Evolutionary conservation across 2,888 invertebrate genomes (phyloP).

Genomic region (Vanessa cardui): DNA sequence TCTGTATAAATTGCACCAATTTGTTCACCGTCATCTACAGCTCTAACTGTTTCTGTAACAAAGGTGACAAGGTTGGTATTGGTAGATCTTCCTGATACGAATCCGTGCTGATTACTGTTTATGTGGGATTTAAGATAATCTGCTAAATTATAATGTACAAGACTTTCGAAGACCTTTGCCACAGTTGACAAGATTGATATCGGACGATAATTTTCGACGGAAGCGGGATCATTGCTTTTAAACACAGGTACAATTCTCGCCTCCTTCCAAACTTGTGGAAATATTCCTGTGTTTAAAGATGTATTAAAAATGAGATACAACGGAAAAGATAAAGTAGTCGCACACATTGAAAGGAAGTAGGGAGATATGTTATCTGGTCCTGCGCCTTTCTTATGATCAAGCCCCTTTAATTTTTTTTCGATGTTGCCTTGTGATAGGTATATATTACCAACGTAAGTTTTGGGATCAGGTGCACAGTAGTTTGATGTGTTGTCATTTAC

Average conservation of each 20-base stretch:
- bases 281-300: background rate
- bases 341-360: background rate
- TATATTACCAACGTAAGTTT: too few species aligned
- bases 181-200: background rate
- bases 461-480: too few species aligned
- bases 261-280: too few species aligned
- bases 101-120: too few species aligned
- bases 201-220: background rate
- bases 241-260: too few species aligned
- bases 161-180: background rate
- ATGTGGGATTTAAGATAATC: background rate
- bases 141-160: background rate
- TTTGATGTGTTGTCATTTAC: background rate
- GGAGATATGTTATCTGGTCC: too few species aligned
- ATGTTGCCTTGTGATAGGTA: too few species aligned
- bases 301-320: background rate
- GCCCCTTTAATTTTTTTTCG: too few species aligned
- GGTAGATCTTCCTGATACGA: too few species aligned
- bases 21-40: background rate
- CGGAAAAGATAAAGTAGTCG: background rate
- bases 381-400: background rate
- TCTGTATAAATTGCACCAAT: constrained; percentile 1
- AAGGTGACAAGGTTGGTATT: constrained; percentile 2
- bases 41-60: background rate
- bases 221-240: too few species aligned